Conservation (phyloP, 2,888 invertebrate genomes). For the Chelonus formosanus region DNA sequence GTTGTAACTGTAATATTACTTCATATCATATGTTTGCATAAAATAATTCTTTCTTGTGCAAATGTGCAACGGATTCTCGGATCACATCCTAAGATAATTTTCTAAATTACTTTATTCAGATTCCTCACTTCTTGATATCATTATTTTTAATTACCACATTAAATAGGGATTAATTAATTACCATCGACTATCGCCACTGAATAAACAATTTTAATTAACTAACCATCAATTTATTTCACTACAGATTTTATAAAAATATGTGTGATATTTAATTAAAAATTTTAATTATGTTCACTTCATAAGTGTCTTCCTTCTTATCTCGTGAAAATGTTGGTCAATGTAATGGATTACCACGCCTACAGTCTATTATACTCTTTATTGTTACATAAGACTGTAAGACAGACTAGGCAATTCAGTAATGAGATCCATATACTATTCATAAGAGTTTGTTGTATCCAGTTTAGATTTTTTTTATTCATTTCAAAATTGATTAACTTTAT, state of each 20-base stretch:
- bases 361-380: conserved; percentile 43
- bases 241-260: too few species aligned
- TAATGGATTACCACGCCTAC: conserved; percentile 51
- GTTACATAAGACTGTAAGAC: conserved; percentile 47
- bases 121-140: conserved; percentile 22
- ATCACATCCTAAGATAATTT: conserved; percentile 42
- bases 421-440: too few species aligned
- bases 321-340: conserved; percentile 36
- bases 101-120: conserved; percentile 35
- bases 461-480: too few species aligned
- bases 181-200: conserved; percentile 8
- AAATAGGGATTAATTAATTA: conserved; percentile 12
- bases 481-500: too few species aligned
- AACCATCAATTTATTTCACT: too few species aligned
- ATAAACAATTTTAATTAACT: not conserved
- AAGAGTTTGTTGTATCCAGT: too few species aligned
- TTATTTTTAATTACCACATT: conserved; percentile 29
- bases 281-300: not conserved
- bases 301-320: conserved; percentile 17
- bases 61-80: conserved; percentile 33
- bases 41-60: conserved; percentile 15
- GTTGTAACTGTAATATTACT: conserved; percentile 32
- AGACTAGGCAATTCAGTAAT: not conserved
- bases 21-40: conserved; percentile 3
- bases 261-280: too few species aligned